Base-by-base conservation (phyloP, 2,113 vertebrate species). In the Daboia siamensis region DNA sequence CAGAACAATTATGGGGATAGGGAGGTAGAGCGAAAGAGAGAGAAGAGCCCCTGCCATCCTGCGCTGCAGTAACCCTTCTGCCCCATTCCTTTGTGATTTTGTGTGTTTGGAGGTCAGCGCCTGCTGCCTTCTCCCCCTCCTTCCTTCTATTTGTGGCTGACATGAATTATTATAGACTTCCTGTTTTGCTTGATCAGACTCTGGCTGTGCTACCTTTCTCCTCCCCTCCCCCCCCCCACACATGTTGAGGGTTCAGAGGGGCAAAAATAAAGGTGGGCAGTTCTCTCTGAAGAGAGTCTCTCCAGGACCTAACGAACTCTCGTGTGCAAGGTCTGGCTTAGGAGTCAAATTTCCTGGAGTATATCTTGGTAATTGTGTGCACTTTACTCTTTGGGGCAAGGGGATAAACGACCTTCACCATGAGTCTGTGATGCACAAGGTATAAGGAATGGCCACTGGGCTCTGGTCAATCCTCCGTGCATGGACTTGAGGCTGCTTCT, bases 171-270 rank as follows among this genome's bases (percentile, higher is more conserved):
- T 96, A 98, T 97, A 54, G 39, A 94, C 97, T 97, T 97, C 97
- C 97, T 98, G 98, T 98, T 98, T 97, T 98, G 98, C 97, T 98
- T 97, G 97, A 97, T 98, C 97, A 97, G 94, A 97, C 90, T 98
- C 97, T 97, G 96, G 98, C 98, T 98, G 98, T 97, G 98, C 98
- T 93, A 97, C 97, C 97, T 56, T 33, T 90, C 92, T 57, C 51
- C 94, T 89, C 97, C 97, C 24, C 33, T 90, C 91, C 46, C 91
- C 85, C 39, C 2, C 21, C 90, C 93, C 91, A 88, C 26, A 93
- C 92, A n/a, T 0, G 4, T 69, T 46, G n/a, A 56, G 90, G 74
- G 55, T 26, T 51, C 48, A 26, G 80, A 15, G 61, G 57, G 33
- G 23, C 52, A 5, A 29, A 54, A 61, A 20, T 29, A 23, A 64